Evolutionary conservation across 2,888 invertebrate species (phyloP).

Genomic region (Petrolisthes manimaculis): DNA sequence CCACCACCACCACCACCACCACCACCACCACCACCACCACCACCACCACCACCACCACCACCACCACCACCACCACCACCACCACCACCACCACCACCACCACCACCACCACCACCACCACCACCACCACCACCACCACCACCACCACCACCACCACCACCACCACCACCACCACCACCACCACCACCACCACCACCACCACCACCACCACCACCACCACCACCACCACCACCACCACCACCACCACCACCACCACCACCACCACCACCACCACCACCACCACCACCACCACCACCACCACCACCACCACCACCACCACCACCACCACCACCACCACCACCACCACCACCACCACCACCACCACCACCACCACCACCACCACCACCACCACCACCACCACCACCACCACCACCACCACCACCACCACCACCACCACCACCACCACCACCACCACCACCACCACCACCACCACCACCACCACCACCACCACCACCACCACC

Average conservation of each 20-base stretch:
- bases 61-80: slow-evolving; percentile 1
- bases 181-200: slow-evolving; percentile 1
- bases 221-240: background rate
- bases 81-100: background rate
- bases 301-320: slow-evolving; percentile 1
- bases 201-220: background rate
- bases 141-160: slow-evolving; percentile 1
- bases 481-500: slow-evolving; percentile 1
- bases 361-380: slow-evolving; percentile 1
- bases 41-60: background rate
- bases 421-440: slow-evolving; percentile 4
- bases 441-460: slow-evolving; percentile 4
- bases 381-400: background rate
- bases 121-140: background rate
- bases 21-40: background rate
- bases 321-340: background rate
- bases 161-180: slow-evolving; percentile 1
- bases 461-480: slow-evolving; percentile 4
- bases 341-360: slow-evolving; percentile 1
- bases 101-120: background rate
- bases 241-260: slow-evolving; percentile 1
- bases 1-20: background rate
- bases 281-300: slow-evolving; percentile 4
- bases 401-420: background rate
- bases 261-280: slow-evolving; percentile 1